Percentiles rank a stretch among this genome's conserved stretches.
phyloP scores from a whole-genome alignment of 2,113 vertebrate genomes.

The Xenotilapia longispinis region DNA sequence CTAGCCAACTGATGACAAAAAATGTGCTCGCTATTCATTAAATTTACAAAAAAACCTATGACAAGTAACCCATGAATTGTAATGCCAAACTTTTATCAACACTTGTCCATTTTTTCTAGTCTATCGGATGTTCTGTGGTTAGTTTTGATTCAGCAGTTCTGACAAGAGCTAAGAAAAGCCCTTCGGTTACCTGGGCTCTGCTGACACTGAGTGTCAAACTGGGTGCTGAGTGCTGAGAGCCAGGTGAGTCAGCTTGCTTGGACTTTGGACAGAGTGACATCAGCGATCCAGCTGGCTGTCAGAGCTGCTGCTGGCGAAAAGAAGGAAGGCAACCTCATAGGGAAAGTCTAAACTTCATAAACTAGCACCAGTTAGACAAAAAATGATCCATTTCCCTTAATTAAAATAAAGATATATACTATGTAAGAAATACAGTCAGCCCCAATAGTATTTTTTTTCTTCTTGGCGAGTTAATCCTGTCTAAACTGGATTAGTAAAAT shows the following conservation, averaged over 20 bases:
- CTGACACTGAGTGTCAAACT: constrained; percentile 50
- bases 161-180: constrained; percentile 46
- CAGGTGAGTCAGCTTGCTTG: constrained; percentile 16
- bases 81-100: neutral
- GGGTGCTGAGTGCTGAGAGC: constrained; percentile 41
- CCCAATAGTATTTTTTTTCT: neutral
- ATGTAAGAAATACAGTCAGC: neutral
- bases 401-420: neutral
- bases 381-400: neutral
- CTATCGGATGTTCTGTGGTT: constrained; percentile 17
- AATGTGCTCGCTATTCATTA: neutral
- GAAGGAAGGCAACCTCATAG: neutral
- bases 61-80: constrained; percentile 10
- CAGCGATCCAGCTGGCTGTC: constrained; percentile 15
- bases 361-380: neutral
- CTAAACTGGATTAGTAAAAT: neutral
- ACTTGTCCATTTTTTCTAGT: neutral
- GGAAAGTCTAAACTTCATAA: neutral
- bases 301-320: neutral
- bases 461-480: neutral
- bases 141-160: constrained; percentile 18
- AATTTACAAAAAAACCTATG: neutral
- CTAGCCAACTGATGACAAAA: neutral
- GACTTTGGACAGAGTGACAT: constrained; percentile 34
- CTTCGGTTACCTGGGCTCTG: constrained; percentile 37